Conservation (phyloP, 2,888 invertebrate genomes). For the Stenoptilia bipunctidactyla region DNA sequence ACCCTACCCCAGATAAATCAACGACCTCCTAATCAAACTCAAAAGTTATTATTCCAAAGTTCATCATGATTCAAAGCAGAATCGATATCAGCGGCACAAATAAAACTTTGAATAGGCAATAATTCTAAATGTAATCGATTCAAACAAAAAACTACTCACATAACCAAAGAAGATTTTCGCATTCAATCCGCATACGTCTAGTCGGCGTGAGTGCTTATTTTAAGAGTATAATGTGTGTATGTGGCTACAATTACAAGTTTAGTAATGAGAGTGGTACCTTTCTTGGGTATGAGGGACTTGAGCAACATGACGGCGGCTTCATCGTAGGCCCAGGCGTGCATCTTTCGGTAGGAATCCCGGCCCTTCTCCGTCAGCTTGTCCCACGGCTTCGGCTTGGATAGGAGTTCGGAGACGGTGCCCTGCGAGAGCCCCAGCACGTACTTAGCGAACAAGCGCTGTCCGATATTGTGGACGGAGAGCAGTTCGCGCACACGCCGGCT, state of each 20-base stretch:
- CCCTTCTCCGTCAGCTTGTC: slow-evolving; percentile 99
- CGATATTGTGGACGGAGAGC: slow-evolving; percentile 97
- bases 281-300: slow-evolving; percentile 97
- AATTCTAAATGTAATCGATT: background rate
- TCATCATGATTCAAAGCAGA: background rate
- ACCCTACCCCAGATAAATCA: background rate
- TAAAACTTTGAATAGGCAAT: background rate
- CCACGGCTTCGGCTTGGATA: slow-evolving; percentile 99
- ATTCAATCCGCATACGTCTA: background rate
- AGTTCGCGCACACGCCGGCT: slow-evolving; percentile 93
- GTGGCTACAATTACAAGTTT: background rate
- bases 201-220: background rate
- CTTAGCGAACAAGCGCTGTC: slow-evolving; percentile 98
- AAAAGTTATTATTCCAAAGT: background rate
- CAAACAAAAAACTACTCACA: background rate
- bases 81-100: background rate
- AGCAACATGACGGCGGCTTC: slow-evolving; percentile 96
- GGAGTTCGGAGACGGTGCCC: slow-evolving; percentile 97
- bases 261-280: slow-evolving; percentile 76
- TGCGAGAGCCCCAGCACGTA: slow-evolving; percentile 97
- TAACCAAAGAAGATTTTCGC: background rate
- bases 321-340: slow-evolving; percentile 99
- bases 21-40: background rate
- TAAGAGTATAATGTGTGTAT: background rate
- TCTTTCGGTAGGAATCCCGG: slow-evolving; percentile 98